Evolutionary conservation across 2,113 vertebrate genomes (phyloP).

Genomic region (Lota lota): DNA sequence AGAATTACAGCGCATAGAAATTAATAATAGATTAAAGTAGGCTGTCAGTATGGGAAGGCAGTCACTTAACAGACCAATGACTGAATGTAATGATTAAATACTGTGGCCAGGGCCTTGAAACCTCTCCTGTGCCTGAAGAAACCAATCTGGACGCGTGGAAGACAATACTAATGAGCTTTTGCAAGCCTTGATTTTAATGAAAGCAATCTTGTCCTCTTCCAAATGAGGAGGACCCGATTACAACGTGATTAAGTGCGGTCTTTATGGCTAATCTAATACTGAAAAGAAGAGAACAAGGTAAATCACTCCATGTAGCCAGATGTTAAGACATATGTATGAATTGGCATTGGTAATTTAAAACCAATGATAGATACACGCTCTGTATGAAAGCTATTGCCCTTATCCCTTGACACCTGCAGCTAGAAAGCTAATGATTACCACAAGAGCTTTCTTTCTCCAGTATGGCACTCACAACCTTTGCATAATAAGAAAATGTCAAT

Average conservation of each 20-base stretch:
- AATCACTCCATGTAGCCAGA: slow-evolving; percentile 30
- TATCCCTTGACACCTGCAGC: slow-evolving; percentile 41
- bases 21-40: too few relatives aligned
- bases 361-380: slow-evolving; percentile 23
- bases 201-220: slow-evolving; percentile 15
- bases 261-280: slow-evolving; percentile 29
- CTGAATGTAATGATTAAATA: too few relatives aligned
- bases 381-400: slow-evolving; percentile 33
- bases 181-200: neutral
- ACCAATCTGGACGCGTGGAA: neutral
- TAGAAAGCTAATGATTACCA: slow-evolving; percentile 33
- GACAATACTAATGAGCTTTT: neutral
- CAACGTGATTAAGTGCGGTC: neutral
- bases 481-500: slow-evolving; percentile 56
- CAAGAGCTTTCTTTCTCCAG: neutral
- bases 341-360: slow-evolving; percentile 17
- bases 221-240: slow-evolving; percentile 5
- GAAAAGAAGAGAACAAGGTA: slow-evolving; percentile 1
- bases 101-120: too few relatives aligned
- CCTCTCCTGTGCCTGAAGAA: too few relatives aligned
- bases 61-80: too few relatives aligned
- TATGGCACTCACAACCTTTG: slow-evolving; percentile 44
- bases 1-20: too few relatives aligned
- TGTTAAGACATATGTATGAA: slow-evolving; percentile 30
- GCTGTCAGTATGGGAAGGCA: too few relatives aligned